A percentile compares a stretch with the other conserved stretches of the same genome.
phyloP scores from a whole-genome alignment of 2,888 invertebrate species.

The Cremastobaeus sp. region DNA sequence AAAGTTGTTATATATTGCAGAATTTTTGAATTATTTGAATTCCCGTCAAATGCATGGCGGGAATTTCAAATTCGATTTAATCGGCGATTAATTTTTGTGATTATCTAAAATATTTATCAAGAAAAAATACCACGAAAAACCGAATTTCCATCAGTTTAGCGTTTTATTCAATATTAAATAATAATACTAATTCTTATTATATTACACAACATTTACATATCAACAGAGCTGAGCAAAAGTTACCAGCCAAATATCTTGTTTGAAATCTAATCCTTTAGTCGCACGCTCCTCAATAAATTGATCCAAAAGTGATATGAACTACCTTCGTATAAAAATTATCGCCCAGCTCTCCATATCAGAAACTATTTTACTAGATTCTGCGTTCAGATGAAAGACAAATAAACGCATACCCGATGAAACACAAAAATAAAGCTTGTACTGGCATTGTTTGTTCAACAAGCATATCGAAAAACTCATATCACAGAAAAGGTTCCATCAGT shows the following conservation, averaged over 20 bases:
- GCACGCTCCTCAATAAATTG: no score
- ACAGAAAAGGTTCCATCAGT: slow-evolving; percentile 20
- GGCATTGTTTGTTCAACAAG: slow-evolving; percentile 5
- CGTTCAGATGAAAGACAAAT: slow-evolving; percentile 15
- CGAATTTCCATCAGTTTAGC: slow-evolving; percentile 44
- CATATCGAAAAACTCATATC: slow-evolving; percentile 43
- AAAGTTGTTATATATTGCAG: no score
- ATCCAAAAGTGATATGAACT: not conserved
- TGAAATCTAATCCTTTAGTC: no score
- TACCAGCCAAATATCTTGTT: no score
- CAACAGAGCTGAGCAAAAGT: slow-evolving; percentile 53
- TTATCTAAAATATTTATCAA: no score
- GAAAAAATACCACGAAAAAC: no score
- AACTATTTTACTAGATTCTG: slow-evolving; percentile 31
- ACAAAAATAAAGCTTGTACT: slow-evolving; percentile 53
- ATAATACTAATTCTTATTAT: slow-evolving; percentile 32
- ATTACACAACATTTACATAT: slow-evolving; percentile 54
- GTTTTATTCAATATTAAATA: slow-evolving; percentile 46
- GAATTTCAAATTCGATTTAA: no score
- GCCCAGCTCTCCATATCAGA: slow-evolving; percentile 53
- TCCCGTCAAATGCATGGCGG: no score
- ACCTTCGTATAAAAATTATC: slow-evolving; percentile 31
- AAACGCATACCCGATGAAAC: slow-evolving; percentile 23
- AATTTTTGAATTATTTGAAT: no score
- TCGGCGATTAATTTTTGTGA: no score